Evolutionary conservation across 1,140 invertebrate species (phyloP).

Genomic region (Cheumatopsyche charites): DNA sequence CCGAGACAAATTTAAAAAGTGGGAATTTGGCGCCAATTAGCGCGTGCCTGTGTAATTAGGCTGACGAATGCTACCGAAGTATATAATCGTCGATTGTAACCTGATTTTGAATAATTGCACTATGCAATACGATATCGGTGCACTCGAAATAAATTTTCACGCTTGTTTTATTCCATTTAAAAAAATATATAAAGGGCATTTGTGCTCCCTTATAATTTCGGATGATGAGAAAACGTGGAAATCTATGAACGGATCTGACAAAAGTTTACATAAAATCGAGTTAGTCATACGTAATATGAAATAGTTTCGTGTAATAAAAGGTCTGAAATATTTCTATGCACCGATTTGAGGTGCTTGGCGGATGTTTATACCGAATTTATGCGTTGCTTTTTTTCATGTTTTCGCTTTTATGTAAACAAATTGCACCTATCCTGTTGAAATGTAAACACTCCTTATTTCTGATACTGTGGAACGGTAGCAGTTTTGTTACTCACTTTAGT

Average conservation of each 20-base stretch:
- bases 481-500: not conserved
- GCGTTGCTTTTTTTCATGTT: slow-evolving; percentile 2
- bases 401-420: slow-evolving; percentile 17
- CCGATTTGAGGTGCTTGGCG: not conserved
- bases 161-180: too few relatives aligned
- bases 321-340: too few relatives aligned
- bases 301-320: too few relatives aligned
- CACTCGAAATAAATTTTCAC: too few relatives aligned
- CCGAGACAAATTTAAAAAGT: too few relatives aligned
- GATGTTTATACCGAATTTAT: slow-evolving; percentile 34
- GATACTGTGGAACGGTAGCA: not conserved
- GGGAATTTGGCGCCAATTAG: slow-evolving; percentile 29
- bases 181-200: too few relatives aligned
- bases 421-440: slow-evolving; percentile 29
- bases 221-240: too few relatives aligned
- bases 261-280: too few relatives aligned
- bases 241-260: too few relatives aligned
- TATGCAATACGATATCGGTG: not conserved
- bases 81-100: not conserved
- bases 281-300: too few relatives aligned
- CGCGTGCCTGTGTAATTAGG: slow-evolving; percentile 15
- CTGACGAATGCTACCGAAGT: not conserved
- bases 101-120: slow-evolving; percentile 25
- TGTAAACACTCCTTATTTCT: slow-evolving; percentile 12
- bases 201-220: too few relatives aligned